A percentile compares a stretch with the other conserved stretches of the same genome.
Conservation (phyloP, 1,140 invertebrate genomes). For the Parasteatoda tepidariorum region DNA sequence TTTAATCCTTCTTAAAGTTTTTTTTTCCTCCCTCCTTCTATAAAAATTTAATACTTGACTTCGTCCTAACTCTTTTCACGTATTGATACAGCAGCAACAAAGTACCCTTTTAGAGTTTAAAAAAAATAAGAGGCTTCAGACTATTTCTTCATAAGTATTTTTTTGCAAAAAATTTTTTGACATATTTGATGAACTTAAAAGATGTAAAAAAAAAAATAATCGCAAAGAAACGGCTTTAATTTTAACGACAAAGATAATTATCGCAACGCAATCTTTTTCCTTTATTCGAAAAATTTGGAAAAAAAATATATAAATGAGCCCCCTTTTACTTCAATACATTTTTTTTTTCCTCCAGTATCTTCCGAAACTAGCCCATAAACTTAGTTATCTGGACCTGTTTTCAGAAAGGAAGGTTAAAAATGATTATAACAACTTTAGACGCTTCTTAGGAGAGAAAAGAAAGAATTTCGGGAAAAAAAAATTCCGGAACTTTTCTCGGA, state of each 20-base stretch:
- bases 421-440: conserved; percentile 56
- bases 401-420: conserved; percentile 46
- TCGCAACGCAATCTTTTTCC: conserved; percentile 15
- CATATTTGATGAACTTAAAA: background rate
- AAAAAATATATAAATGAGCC: background rate
- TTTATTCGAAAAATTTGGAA: conserved; percentile 30
- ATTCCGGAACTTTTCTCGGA: background rate
- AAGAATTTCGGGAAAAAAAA: conserved; percentile 10
- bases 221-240: conserved; percentile 34
- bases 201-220: background rate
- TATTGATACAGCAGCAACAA: background rate
- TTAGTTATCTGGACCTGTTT: conserved; percentile 44
- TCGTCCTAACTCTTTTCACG: background rate
- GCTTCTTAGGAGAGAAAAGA: conserved; percentile 31
- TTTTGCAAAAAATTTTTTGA: background rate
- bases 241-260: conserved; percentile 60
- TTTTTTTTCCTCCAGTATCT: conserved; percentile 8
- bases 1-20: no score
- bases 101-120: background rate
- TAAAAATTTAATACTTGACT: background rate
- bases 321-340: background rate
- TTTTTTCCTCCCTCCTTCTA: background rate
- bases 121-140: no score
- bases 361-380: conserved; percentile 37
- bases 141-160: background rate